phyloP scores from a whole-genome alignment of 2,888 invertebrate genomes.

The Frankliniella fusca region DNA sequence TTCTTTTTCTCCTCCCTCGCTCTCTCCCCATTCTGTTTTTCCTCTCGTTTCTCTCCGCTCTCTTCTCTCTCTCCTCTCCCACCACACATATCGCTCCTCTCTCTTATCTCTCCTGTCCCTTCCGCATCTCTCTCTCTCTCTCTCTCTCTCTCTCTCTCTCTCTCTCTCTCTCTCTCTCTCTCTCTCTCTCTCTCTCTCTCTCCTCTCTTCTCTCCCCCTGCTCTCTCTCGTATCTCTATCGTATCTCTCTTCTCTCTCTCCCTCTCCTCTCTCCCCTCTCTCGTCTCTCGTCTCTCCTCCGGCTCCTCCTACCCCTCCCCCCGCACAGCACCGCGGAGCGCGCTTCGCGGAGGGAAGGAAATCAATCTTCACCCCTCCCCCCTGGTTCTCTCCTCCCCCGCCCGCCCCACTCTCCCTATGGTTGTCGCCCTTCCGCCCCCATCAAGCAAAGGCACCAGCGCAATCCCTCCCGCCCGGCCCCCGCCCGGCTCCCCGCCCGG shows the following conservation, averaged over 20 bases:
- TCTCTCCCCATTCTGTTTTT: background rate
- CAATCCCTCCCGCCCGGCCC: slow-evolving; percentile 31
- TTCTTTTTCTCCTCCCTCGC: too few relatives aligned
- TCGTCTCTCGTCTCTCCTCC: background rate
- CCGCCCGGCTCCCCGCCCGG: slow-evolving; percentile 10
- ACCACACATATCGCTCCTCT: too few relatives aligned
- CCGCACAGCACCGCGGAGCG: background rate
- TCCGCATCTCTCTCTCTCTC: background rate
- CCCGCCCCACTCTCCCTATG: background rate
- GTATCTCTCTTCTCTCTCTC: background rate
- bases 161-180: background rate
- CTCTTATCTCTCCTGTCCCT: background rate
- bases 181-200: background rate
- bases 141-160: background rate
- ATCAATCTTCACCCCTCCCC: background rate
- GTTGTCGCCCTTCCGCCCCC: background rate
- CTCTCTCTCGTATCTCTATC: background rate
- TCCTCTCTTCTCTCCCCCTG: background rate
- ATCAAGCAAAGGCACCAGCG: slow-evolving; percentile 29
- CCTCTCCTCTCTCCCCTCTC: background rate
- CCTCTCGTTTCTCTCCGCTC: too few relatives aligned
- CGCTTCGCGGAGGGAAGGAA: background rate
- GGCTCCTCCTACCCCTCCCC: background rate
- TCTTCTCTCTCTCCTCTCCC: background rate
- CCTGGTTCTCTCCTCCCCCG: background rate